Conservation (phyloP, 2,113 vertebrate genomes). For the Hippocampus barbouri region DNA sequence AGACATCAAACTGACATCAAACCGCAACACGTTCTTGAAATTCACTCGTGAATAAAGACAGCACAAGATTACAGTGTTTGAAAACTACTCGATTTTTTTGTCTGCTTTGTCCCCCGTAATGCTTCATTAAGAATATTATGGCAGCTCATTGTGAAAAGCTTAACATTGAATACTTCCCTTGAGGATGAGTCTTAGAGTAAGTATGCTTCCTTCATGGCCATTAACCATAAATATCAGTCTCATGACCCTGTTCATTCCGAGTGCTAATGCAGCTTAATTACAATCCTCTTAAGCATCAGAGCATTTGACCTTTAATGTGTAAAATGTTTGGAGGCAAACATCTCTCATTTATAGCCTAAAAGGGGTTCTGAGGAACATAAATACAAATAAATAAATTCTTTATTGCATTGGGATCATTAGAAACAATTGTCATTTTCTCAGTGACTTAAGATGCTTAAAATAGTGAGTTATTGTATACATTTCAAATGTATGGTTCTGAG, state of each 20-base stretch:
- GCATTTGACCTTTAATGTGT: slow-evolving; percentile 48
- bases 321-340: slow-evolving; percentile 14
- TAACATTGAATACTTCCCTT: slow-evolving; percentile 57
- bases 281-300: slow-evolving; percentile 62
- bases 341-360: slow-evolving; percentile 28
- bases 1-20: slow-evolving; percentile 69
- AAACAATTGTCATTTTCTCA: not conserved
- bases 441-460: not conserved
- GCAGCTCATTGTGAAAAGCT: slow-evolving; percentile 55
- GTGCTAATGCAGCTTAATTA: slow-evolving; percentile 67
- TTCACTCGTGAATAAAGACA: slow-evolving; percentile 45
- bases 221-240: slow-evolving; percentile 65
- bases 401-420: slow-evolving; percentile 25
- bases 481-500: not conserved
- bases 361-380: slow-evolving; percentile 13
- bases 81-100: slow-evolving; percentile 38
- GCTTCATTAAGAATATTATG: slow-evolving; percentile 62
- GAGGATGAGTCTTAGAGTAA: slow-evolving; percentile 54
- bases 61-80: slow-evolving; percentile 23
- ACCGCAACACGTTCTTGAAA: slow-evolving; percentile 63
- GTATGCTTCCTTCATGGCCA: slow-evolving; percentile 56
- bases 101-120: slow-evolving; percentile 29
- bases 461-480: not conserved
- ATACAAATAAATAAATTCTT: not conserved
- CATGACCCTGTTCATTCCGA: slow-evolving; percentile 60